Evolutionary conservation across 2,113 vertebrate genomes (phyloP).

Genomic region (Cyphomyrus plagiostoma): DNA sequence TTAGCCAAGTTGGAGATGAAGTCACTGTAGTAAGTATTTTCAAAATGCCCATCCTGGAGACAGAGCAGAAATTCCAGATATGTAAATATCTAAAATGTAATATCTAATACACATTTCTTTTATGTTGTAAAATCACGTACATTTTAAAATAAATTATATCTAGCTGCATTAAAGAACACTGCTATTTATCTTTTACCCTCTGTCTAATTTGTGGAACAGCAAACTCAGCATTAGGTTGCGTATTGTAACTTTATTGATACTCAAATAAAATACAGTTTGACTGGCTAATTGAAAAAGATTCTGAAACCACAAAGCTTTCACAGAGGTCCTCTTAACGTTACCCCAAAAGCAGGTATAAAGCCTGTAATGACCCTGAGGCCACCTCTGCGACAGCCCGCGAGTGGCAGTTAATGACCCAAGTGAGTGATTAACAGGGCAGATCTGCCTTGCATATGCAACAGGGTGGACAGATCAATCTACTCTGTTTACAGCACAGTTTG

Average conservation of each 20-base stretch:
- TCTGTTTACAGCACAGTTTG: neutral
- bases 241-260: neutral
- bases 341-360: neutral
- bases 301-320: neutral
- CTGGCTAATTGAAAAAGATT: neutral
- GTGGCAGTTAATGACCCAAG: neutral
- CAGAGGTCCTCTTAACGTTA: neutral
- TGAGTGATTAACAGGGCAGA: neutral
- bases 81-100: too few relatives aligned
- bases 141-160: neutral
- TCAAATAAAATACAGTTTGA: neutral
- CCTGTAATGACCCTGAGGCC: neutral
- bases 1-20: constrained; percentile 72
- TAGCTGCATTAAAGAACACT: neutral
- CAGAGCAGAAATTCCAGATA: constrained; percentile 14
- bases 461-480: neutral
- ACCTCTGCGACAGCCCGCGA: neutral
- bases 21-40: constrained; percentile 84
- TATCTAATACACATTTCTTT: neutral
- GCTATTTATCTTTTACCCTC: neutral
- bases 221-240: neutral
- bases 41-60: constrained; percentile 68
- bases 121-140: neutral
- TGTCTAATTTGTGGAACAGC: neutral
- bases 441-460: neutral